Conservation (phyloP, 2,888 invertebrate genomes). For the Dorcus parallelipipedus region DNA sequence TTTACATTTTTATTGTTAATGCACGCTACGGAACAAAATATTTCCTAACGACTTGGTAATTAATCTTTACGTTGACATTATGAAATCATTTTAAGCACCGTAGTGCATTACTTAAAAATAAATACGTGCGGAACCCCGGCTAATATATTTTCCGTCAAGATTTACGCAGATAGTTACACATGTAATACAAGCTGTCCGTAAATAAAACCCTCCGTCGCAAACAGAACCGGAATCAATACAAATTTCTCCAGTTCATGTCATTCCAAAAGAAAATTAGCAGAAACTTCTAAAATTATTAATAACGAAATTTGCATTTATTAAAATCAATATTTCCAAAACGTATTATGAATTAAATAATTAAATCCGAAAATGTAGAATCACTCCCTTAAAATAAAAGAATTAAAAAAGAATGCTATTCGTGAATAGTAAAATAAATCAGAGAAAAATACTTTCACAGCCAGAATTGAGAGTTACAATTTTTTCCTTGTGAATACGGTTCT, state of each 20-base stretch:
- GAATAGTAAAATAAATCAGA: too few relatives aligned
- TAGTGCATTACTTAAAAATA: conserved; percentile 16
- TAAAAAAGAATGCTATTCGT: neutral
- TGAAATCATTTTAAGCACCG: conserved; percentile 18
- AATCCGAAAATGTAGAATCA: too few relatives aligned
- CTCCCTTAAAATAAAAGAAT: neutral
- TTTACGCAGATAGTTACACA: conserved; percentile 25
- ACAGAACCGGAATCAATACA: neutral
- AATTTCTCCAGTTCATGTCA: neutral
- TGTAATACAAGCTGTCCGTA: conserved; percentile 20
- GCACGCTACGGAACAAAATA: conserved; percentile 10
- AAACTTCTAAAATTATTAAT: too few relatives aligned
- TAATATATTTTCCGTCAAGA: conserved; percentile 28
- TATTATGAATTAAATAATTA: too few relatives aligned
- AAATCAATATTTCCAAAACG: too few relatives aligned
- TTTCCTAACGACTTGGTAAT: conserved; percentile 9
- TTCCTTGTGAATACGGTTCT: too few relatives aligned
- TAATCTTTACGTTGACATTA: conserved; percentile 18
- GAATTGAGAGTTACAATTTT: too few relatives aligned
- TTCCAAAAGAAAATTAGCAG: neutral
- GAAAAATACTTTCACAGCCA: too few relatives aligned
- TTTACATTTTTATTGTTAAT: conserved; percentile 13
- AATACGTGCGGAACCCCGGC: conserved; percentile 19
- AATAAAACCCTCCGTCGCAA: conserved; percentile 11
- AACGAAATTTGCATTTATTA: too few relatives aligned